These are phyloP conservation scores for Caenorhabditis sinica DNA, from an alignment of 2,888 invertebrate species.

Conservation along the genomic window DNA sequence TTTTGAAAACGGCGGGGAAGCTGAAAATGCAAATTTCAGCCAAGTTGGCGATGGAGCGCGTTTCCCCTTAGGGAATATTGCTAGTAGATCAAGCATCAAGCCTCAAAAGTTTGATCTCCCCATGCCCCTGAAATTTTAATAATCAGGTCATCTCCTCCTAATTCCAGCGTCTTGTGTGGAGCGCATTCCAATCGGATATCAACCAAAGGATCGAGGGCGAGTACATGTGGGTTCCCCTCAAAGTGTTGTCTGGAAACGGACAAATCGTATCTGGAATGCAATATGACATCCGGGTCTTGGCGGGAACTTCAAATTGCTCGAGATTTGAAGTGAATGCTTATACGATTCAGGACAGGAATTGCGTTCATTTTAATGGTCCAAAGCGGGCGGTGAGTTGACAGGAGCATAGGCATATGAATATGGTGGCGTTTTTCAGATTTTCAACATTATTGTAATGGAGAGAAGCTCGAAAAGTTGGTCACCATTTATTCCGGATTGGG, in stretches of 20 bases:
- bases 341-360: conserved; percentile 50
- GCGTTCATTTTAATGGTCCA: conserved; percentile 62
- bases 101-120: too few relatives aligned
- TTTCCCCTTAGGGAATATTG: too few relatives aligned
- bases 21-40: too few relatives aligned
- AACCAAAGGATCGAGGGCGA: conserved; percentile 63
- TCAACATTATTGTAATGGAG: conserved; percentile 56
- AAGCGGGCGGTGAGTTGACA: conserved; percentile 48
- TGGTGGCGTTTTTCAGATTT: conserved; percentile 46
- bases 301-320: conserved; percentile 70
- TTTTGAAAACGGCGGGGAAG: too few relatives aligned
- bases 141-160: too few relatives aligned
- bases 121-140: too few relatives aligned
- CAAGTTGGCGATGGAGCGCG: too few relatives aligned
- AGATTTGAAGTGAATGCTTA: conserved; percentile 63
- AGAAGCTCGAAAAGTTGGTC: conserved; percentile 53
- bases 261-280: conserved; percentile 68
- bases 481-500: conserved; percentile 58
- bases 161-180: conserved; percentile 66
- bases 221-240: conserved; percentile 69
- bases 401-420: not conserved
- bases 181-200: conserved; percentile 69
- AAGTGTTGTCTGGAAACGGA: conserved; percentile 64
- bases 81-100: too few relatives aligned
- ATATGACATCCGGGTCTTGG: conserved; percentile 68